phyloP scores from a whole-genome alignment of 2,888 invertebrate genomes.

The Ophion ellenae region DNA sequence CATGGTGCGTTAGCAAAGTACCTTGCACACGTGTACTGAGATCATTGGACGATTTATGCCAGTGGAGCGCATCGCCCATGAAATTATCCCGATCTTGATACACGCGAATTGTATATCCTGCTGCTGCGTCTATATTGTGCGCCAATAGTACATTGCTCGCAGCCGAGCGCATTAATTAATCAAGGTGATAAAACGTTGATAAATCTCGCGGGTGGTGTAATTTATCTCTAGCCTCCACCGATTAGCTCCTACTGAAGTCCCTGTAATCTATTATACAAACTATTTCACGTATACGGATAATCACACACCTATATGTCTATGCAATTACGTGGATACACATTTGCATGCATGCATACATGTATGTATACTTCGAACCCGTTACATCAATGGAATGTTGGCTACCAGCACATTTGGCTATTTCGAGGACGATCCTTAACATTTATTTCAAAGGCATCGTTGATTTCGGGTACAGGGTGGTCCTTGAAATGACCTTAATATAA shows the following conservation, averaged over 20 bases:
- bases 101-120: constrained; percentile 62
- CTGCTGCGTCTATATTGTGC: constrained; percentile 32
- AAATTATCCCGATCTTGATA: constrained; percentile 67
- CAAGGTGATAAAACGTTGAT: constrained; percentile 67
- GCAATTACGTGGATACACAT: no score
- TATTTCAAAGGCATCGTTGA: no score
- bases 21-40: constrained; percentile 34
- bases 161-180: constrained; percentile 61
- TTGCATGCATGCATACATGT: no score
- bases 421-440: no score
- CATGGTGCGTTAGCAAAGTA: constrained; percentile 1
- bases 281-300: not conserved
- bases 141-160: constrained; percentile 56
- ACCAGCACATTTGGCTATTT: no score
- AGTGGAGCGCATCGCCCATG: constrained; percentile 66
- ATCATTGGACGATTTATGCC: constrained; percentile 63
- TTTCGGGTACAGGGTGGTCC: no score
- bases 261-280: constrained; percentile 22
- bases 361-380: no score
- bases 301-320: not conserved
- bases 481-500: no score
- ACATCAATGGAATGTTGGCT: no score
- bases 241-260: constrained; percentile 50
- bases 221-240: constrained; percentile 53
- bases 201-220: constrained; percentile 52